Conservation (phyloP, 2,113 vertebrate genomes). For the Eleginops maclovinus region DNA sequence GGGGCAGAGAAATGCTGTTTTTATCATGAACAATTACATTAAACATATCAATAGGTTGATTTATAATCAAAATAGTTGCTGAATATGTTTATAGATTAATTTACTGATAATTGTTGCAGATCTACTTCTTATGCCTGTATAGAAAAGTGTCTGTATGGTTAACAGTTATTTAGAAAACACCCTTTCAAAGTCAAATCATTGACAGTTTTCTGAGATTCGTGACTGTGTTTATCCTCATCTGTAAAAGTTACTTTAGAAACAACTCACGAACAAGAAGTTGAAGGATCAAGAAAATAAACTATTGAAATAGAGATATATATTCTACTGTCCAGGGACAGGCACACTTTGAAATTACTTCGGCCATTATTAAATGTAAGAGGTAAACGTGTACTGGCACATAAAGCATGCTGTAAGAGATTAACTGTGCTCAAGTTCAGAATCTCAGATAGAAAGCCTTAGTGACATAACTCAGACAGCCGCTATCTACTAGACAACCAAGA, state of each 20-base stretch:
- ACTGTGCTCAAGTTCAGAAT: conserved; percentile 46
- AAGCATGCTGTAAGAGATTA: background rate
- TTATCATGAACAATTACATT: too few relatives aligned
- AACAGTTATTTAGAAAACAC: too few relatives aligned
- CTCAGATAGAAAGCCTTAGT: conserved; percentile 30
- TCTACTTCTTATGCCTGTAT: too few relatives aligned
- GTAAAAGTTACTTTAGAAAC: background rate
- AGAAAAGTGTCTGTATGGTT: too few relatives aligned
- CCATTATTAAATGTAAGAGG: conserved; percentile 19
- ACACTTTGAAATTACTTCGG: background rate
- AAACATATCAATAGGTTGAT: too few relatives aligned
- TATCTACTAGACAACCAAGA: conserved; percentile 2
- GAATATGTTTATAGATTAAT: too few relatives aligned
- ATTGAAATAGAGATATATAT: background rate
- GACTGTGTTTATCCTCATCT: background rate
- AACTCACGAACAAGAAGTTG: background rate
- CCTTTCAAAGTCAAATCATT: too few relatives aligned
- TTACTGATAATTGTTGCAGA: too few relatives aligned
- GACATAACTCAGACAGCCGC: background rate
- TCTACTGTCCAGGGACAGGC: background rate
- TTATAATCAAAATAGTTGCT: too few relatives aligned
- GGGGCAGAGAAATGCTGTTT: too few relatives aligned
- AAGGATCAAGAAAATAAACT: background rate
- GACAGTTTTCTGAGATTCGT: too few relatives aligned
- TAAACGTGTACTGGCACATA: conserved; percentile 19